Evolutionary conservation across 2,113 vertebrate genomes (phyloP), one percentile per base, ranked within the genome.

Genomic region (Leucosticte australis): DNA sequence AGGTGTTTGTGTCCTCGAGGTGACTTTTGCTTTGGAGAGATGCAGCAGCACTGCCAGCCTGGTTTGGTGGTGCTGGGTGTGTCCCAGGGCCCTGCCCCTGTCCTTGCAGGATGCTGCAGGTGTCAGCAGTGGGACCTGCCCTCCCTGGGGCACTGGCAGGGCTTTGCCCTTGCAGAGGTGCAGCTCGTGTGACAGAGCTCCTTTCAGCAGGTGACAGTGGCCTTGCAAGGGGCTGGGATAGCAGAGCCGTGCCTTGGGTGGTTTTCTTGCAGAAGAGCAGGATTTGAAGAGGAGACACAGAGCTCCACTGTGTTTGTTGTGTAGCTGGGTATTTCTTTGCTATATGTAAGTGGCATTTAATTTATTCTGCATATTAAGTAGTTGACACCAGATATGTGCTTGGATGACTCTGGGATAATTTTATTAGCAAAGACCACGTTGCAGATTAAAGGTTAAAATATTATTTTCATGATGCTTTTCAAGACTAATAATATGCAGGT

Each of bases 401-500:
- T 79, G 77, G 65, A 27, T 87, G 90, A 69, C 83, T 86, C 89
- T 56, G 47, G 74, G 62, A 68, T 93, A 92, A 93, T 93, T 94
- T 82, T 91, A 91, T 95, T 92, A 95, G 79, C 42, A 56, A 82
- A 87, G 82, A 87, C 59, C 78, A 28, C 64, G 84, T 63, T 84
- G 31, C 64, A 86, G 90, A 93, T 65, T 74, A 90, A 90, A 97
- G 95, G 92, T 96, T 94, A 94, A 91, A 91, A 74, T 91, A 85
- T 22, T 89, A 74, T 87, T 94, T 89, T 88, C 57, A 0, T 71
- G 69, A 90, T 87, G 57, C 78, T 67, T 94, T 82, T 95, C 39
- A 39, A 74, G 74, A 49, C 71, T 77, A 49, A 63, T 86, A 68
- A 87, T 57, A 83, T 82, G 77, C 89, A 92, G 91, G 81, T 92